These are phyloP conservation scores for Metacarcinus magister DNA, from an alignment of 2,888 invertebrate genomes.

Conservation along the genomic window DNA sequence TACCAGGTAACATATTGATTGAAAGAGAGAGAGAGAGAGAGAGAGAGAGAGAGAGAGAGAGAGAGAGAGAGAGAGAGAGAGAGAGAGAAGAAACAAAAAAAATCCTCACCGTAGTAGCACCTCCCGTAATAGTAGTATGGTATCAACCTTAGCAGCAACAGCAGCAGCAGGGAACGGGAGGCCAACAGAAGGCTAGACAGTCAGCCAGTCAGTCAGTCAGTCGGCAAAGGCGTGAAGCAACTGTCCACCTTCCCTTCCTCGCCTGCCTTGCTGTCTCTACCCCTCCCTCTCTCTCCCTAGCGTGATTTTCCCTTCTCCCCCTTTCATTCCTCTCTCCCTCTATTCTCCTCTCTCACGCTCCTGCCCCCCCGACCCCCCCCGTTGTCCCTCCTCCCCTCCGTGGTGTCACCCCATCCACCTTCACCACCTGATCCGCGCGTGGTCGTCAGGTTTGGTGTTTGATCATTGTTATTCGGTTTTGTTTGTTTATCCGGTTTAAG, in stretches of 20 bases:
- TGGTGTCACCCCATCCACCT: not conserved
- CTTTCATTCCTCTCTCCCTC: not conserved
- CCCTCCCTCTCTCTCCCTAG: not conserved
- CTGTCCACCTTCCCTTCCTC: not conserved
- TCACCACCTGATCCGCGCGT: not conserved
- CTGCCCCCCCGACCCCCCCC: not conserved
- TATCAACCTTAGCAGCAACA: not conserved
- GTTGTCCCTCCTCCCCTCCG: not conserved
- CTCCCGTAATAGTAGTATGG: not conserved
- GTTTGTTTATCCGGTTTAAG: not conserved
- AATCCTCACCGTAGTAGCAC: not conserved
- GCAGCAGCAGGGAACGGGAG: not conserved
- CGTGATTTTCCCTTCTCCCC: slow-evolving; percentile 7
- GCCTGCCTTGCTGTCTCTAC: not conserved
- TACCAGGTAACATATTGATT: not conserved
- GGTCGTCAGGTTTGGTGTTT: not conserved
- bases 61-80: not conserved
- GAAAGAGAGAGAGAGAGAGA: slow-evolving; percentile 5
- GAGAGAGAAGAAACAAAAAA: not conserved
- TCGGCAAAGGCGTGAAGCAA: not conserved
- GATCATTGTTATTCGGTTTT: not conserved
- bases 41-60: slow-evolving; percentile 5
- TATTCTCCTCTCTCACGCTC: not conserved
- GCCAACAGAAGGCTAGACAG: not conserved
- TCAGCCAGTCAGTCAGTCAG: slow-evolving; percentile 16